Evolutionary conservation across 2,888 invertebrate genomes (phyloP), one percentile per base, ranked within the genome.

Genomic region (Erebia aethiops): DNA sequence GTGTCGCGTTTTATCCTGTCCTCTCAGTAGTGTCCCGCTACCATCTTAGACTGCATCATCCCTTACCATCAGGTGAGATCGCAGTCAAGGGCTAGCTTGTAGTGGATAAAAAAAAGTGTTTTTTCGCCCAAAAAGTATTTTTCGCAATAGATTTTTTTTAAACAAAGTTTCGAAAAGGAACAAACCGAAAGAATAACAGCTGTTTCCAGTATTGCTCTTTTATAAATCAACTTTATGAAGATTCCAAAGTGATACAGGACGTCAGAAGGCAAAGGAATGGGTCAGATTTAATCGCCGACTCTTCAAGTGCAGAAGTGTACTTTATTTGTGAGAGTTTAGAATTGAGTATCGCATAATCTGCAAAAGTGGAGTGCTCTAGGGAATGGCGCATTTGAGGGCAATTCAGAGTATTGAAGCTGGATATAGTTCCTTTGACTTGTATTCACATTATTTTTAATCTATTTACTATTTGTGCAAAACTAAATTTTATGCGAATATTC

Each of bases 351-450:
- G 62, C 46, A 46, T 46, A 62, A 57, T 57, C 56, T 26, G 18
- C 26, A 21, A 49, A n/a, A 62, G 21, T 21, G 21, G 46, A 46
- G 13, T 62, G 46, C 62, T 21, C 46, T 62, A 62, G 46, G 13
- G 46, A 62, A 62, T 49, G 46, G 49, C 49, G 18, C 18, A 62
- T 62, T 62, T 62, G 62, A 62, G 62, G 46, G 21, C 46, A 49
- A 62, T 62, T 62, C 46, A 62, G 49, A 49, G 10, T 60, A 62
- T 13, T 21, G 49, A 49, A 62, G 18, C 60, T 16, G 41, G 16
- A 46, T 18, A 18, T 46, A 21, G 26, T 57, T 14, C 62, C 21
- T 62, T 49, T 62, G 21, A 62, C 8, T 62, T 4, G 46, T 46
- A 14, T 62, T 62, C 35, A 11, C 11, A 46, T 46, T 46, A 46